Base-by-base conservation (phyloP, 2,888 invertebrate genomes). In the Lathronympha strigana region DNA sequence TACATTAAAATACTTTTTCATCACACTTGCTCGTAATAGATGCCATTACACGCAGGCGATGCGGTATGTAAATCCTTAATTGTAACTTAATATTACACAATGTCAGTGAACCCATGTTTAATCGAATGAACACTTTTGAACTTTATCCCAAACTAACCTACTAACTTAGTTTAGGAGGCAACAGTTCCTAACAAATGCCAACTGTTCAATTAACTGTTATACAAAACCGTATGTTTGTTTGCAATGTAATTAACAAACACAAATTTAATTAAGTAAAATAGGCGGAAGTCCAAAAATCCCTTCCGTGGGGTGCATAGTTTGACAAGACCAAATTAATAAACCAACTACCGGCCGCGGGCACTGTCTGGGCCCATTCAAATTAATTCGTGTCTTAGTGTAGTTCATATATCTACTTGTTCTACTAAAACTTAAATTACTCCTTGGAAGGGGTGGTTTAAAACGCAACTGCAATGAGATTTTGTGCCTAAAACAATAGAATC, bases 321-420 rank as follows among this genome's bases (percentile, higher is more conserved):
- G 86, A 83, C 86, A 85, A 85, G 79, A 80, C 79, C 75, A 82
- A 85, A 86, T 86, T 86, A 86, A 86, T 86, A 83, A 81, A 82
- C 80, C 71, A 72, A 68, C 70, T 71, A 23, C 25, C 23, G 13
- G 61, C 69, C 60, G 55, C 66, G 69, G 69, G 71, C 70, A 67
- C 70, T 64, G 74, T 71, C 73, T 75, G 75, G 72, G 69, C 71
- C 69, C 73, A 76, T 76, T 73, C 47, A 54, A 61, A 60, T 66
- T 66, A 66, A 40, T 66, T 58, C 38, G 38, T 19, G 38, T 66
- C 66, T 66, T 61, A 54, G 40, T 54, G 66, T 66, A 38, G 47
- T 43, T 58, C 23, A 25, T 64, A 54, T 61, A 53, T n/a, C 23
- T 11, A 43, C n/a, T n/a, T n/a, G n/a, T n/a, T n/a, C n/a, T n/a